Conservation (phyloP, 2,888 invertebrate species). For the Lumbricus terrestris region DNA sequence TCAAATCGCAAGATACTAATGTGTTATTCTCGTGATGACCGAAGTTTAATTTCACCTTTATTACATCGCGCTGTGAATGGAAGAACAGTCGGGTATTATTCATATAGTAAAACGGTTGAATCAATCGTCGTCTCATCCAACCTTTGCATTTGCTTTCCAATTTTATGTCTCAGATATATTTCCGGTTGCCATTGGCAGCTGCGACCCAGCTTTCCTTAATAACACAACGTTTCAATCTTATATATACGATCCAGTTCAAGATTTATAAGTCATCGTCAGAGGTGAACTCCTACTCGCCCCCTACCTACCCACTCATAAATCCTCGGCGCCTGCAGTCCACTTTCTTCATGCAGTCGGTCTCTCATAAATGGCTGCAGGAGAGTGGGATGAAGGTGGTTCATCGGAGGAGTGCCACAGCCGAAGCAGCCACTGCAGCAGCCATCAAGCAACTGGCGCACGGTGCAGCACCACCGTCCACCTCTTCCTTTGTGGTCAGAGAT, state of each 20-base stretch:
- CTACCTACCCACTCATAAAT: no score
- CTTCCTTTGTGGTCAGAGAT: neutral
- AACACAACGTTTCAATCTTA: neutral
- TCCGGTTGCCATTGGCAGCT: neutral
- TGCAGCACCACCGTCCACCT: no score
- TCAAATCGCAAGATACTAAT: neutral
- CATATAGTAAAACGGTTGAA: neutral
- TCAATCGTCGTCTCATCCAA: neutral
- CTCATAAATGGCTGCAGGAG: neutral
- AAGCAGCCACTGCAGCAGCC: no score
- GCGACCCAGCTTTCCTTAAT: neutral
- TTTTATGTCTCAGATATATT: neutral
- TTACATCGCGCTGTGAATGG: neutral
- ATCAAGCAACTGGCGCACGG: constrained; percentile 3
- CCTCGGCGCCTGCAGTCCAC: neutral
- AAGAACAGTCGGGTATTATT: neutral
- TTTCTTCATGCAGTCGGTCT: neutral
- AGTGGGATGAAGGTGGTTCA: neutral
- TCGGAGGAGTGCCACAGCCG: no score
- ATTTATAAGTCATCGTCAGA: neutral
- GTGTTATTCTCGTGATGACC: neutral
- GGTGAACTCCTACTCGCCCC: neutral
- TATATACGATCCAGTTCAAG: neutral
- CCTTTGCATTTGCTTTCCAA: neutral
- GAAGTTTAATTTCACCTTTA: neutral